Evolutionary conservation across 2,113 vertebrate genomes (phyloP), one percentile per base, ranked within the genome.

Genomic region (Aythya baeri): DNA sequence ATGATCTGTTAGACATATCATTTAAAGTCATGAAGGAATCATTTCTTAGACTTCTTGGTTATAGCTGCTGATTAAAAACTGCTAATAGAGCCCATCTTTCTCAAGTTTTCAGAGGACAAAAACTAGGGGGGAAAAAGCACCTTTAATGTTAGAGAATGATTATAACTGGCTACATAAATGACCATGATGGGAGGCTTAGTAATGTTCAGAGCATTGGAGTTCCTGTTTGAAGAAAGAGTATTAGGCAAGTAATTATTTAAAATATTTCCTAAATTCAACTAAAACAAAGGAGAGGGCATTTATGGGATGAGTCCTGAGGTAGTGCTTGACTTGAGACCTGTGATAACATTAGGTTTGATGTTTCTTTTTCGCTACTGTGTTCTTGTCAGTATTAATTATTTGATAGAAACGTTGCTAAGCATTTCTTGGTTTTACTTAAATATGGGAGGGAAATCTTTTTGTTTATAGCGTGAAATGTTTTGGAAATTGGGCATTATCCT

Each of bases 81-180:
- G 26, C 63, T 80, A 36, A 38, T 70, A 22, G 15, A 77, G 62
- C 43, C 8, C 18, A 22, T 57, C 5, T 86, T 31, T 63, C 25
- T 77, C 13, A 89, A 94, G 84, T 58, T 81, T 55, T 74, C 70
- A 89, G n/a, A 50, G 44, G 23, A 66, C 20, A 84, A 95, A 91
- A 61, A 5, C 58, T 25, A 4, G 5, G 58, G 12, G 6, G 1
- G 3, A 4, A 41, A 59, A 77, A 32, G 0, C 23, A 34, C 10
- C 36, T 54, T 62, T 62, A 70, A 86, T 88, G 36, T 76, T 68
- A 62, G 17, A 46, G 50, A 70, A 54, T 65, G 4, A 29, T 66
- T 71, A 27, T 75, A 49, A 7, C 43, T 73, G 38, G 5, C 32
- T n/a, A 13, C n/a, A 54, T 84, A 63, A 89, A 62, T 81, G n/a